Percentiles rank a stretch among this genome's conserved stretches.
phyloP scores from a whole-genome alignment of 2,113 vertebrate genomes.

The Heliornis fulica region DNA sequence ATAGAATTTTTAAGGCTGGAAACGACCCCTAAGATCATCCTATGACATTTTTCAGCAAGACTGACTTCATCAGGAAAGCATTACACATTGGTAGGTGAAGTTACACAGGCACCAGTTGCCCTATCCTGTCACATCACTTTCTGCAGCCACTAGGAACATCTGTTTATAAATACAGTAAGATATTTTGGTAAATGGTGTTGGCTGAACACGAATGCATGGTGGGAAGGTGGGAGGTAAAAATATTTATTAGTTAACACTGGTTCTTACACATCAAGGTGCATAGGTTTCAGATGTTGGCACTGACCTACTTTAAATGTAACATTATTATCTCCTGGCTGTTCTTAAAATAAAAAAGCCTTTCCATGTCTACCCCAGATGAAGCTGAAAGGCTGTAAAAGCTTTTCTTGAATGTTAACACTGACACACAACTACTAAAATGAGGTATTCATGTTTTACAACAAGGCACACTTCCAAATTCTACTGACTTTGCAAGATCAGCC shows the following conservation, averaged over 20 bases:
- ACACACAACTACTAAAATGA: background rate
- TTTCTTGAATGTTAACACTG: background rate
- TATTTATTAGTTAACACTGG: constrained; percentile 69
- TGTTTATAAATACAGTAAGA: constrained; percentile 67
- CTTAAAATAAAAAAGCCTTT: background rate
- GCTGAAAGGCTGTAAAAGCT: background rate
- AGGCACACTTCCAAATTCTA: background rate
- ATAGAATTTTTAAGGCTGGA: too few relatives aligned
- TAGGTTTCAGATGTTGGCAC: background rate
- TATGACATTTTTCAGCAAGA: background rate
- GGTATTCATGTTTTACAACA: background rate
- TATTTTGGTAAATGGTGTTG: constrained; percentile 70
- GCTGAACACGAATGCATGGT: constrained; percentile 73
- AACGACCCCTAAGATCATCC: too few relatives aligned
- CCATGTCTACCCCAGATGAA: background rate
- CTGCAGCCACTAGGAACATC: constrained; percentile 60
- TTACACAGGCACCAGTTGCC: constrained; percentile 68
- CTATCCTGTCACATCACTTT: constrained; percentile 58
- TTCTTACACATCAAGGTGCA: constrained; percentile 58
- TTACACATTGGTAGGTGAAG: constrained; percentile 61
- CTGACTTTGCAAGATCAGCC: background rate
- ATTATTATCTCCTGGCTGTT: background rate
- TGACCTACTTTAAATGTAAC: background rate
- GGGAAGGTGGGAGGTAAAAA: constrained; percentile 73
- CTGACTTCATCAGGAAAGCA: constrained; percentile 37